A percentile compares a stretch with the other conserved stretches of the same genome.
Conservation (phyloP, 2,888 invertebrate species). For the Actias luna region DNA sequence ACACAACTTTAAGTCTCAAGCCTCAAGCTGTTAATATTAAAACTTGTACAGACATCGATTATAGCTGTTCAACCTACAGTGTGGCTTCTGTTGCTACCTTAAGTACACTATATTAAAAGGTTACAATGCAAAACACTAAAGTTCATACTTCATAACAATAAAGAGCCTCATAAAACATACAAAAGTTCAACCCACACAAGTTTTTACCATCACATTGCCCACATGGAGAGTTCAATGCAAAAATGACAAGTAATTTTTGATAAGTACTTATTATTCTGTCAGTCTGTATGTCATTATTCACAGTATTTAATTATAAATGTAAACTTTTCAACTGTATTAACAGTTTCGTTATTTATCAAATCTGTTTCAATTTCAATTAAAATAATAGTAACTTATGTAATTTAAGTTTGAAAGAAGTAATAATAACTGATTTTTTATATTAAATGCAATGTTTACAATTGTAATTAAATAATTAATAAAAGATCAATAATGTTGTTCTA, state of each 20-base stretch:
- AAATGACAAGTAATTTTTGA: constrained; percentile 30
- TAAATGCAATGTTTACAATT: too few species aligned
- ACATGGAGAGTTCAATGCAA: constrained; percentile 35
- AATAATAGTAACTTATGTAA: too few species aligned
- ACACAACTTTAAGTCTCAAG: too few species aligned
- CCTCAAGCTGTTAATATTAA: too few species aligned
- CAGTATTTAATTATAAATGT: not conserved
- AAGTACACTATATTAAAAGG: not conserved
- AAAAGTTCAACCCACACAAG: constrained; percentile 55
- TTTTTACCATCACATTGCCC: constrained; percentile 38
- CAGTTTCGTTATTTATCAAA: too few species aligned
- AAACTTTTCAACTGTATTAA: too few species aligned
- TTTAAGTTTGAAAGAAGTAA: too few species aligned
- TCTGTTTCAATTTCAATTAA: too few species aligned
- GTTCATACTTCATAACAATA: constrained; percentile 23
- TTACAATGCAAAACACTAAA: constrained; percentile 8
- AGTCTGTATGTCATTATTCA: constrained; percentile 5
- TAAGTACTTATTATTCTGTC: constrained; percentile 28
- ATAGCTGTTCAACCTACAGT: not conserved
- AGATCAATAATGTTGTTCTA: too few species aligned
- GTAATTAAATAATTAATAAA: too few species aligned
- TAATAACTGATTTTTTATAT: too few species aligned
- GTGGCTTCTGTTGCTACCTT: not conserved
- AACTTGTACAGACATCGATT: not conserved
- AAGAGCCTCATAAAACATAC: constrained; percentile 42